These are phyloP conservation scores for Heliothis subflexa DNA, from an alignment of 1,140 invertebrate species.

Conservation along the genomic window DNA sequence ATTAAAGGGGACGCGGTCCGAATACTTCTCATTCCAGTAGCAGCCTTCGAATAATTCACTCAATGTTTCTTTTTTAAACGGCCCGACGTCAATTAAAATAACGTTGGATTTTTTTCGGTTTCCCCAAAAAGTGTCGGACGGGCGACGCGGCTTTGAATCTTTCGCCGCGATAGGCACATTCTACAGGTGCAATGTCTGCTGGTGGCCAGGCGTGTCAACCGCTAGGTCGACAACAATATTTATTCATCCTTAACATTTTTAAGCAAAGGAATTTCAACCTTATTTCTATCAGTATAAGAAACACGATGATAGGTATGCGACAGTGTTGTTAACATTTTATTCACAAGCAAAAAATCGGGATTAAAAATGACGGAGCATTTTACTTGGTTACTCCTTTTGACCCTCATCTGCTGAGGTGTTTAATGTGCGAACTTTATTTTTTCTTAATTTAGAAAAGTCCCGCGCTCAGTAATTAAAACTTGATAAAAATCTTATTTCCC, in stretches of 20 bases:
- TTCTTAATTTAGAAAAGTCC: conserved; percentile 39
- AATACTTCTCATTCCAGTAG: conserved; percentile 73
- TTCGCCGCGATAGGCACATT: conserved; percentile 75
- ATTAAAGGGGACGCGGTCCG: conserved; percentile 58
- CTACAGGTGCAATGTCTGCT: conserved; percentile 78
- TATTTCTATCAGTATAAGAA: conserved; percentile 15
- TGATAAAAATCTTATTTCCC: conserved; percentile 40
- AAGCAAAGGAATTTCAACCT: conserved; percentile 38
- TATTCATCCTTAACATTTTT: conserved; percentile 27
- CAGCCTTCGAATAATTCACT: conserved; percentile 73
- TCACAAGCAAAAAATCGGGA: conserved; percentile 56
- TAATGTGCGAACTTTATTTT: conserved; percentile 49
- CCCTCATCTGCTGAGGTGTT: conserved; percentile 53
- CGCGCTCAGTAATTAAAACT: conserved; percentile 36
- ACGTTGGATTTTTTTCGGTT: conserved; percentile 70
- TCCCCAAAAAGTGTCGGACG: conserved; percentile 66
- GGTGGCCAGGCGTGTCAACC: conserved; percentile 76
- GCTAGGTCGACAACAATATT: conserved; percentile 35
- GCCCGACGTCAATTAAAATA: conserved; percentile 82
- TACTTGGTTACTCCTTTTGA: conserved; percentile 35
- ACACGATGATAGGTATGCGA: background rate
- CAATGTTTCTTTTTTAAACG: conserved; percentile 71
- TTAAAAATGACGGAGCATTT: conserved; percentile 58
- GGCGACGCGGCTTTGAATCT: conserved; percentile 74
- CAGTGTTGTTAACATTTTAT: conserved; percentile 6